Evolutionary conservation across 2,113 vertebrate species (phyloP).

Genomic region (Rousettus leschenaultii): DNA sequence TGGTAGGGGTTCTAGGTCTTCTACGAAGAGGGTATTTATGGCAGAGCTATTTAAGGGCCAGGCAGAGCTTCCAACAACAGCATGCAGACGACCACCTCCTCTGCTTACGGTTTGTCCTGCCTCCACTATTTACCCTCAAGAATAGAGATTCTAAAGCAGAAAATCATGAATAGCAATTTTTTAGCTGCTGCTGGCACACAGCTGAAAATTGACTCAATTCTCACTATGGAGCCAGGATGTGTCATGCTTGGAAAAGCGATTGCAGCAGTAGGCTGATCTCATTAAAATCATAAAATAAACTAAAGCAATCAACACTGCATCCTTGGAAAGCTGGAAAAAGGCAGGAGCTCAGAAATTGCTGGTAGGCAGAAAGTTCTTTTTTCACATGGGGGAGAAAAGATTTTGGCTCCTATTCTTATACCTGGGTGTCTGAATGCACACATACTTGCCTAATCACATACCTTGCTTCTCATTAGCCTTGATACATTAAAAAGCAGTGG

Average conservation of each 20-base stretch:
- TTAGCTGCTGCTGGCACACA: constrained; percentile 55
- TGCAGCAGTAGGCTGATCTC: constrained; percentile 71
- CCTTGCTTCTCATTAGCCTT: constrained; percentile 42
- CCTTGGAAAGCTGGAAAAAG: constrained; percentile 62
- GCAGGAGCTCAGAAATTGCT: constrained; percentile 53
- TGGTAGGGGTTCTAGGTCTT: not conserved
- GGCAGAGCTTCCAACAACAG: not conserved
- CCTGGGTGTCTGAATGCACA: not conserved
- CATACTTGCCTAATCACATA: constrained; percentile 21
- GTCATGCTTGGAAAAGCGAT: constrained; percentile 72
- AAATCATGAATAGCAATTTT: constrained; percentile 56
- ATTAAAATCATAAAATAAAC: constrained; percentile 76
- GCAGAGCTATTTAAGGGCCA: constrained; percentile 23
- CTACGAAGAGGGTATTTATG: not conserved
- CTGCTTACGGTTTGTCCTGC: constrained; percentile 17
- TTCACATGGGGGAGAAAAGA: not conserved
- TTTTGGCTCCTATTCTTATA: not conserved
- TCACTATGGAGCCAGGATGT: constrained; percentile 64
- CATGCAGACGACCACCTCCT: not conserved
- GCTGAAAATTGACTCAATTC: constrained; percentile 62
- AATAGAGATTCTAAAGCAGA: constrained; percentile 44
- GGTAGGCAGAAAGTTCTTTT: constrained; percentile 54
- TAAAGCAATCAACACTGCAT: constrained; percentile 69
- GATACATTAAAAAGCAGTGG: constrained; percentile 48
- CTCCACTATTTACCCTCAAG: constrained; percentile 38